Conservation (phyloP, 2,888 invertebrate species). For the Euproctis similis region DNA sequence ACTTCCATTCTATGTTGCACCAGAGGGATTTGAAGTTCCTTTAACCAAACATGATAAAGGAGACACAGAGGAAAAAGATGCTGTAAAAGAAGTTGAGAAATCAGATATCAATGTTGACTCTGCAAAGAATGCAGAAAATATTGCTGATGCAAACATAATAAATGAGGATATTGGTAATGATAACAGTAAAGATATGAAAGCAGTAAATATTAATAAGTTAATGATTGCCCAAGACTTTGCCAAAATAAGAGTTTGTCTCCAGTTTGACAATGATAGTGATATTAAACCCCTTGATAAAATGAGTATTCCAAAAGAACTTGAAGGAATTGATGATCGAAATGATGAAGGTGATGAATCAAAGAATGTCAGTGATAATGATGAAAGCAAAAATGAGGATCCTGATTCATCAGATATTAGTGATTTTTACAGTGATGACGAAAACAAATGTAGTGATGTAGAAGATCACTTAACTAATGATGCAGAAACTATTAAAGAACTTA, state of each 20-base stretch:
- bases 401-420: constrained; percentile 80
- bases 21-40: constrained; percentile 87
- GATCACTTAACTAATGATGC: constrained; percentile 63
- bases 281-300: constrained; percentile 75
- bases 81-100: constrained; percentile 27
- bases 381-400: constrained; percentile 45
- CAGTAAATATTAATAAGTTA: constrained; percentile 57
- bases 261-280: constrained; percentile 80
- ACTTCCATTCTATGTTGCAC: constrained; percentile 94
- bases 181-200: constrained; percentile 37
- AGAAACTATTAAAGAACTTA: constrained; percentile 64
- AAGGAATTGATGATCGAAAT: constrained; percentile 60
- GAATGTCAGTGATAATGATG: constrained; percentile 29
- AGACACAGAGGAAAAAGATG: constrained; percentile 26
- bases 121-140: constrained; percentile 32
- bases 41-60: constrained; percentile 58
- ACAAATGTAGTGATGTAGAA: constrained; percentile 71
- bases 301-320: constrained; percentile 52
- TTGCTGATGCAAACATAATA: constrained; percentile 23
- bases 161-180: too few species aligned
- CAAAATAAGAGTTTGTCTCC: constrained; percentile 85
- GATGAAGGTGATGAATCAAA: constrained; percentile 31
- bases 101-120: constrained; percentile 25
- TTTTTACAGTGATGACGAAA: constrained; percentile 81
- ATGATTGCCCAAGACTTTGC: constrained; percentile 86